A percentile compares a stretch with the other conserved stretches of the same genome.
phyloP scores from a whole-genome alignment of 2,797 vertebrate species.

The Intellagama lesueurii region DNA sequence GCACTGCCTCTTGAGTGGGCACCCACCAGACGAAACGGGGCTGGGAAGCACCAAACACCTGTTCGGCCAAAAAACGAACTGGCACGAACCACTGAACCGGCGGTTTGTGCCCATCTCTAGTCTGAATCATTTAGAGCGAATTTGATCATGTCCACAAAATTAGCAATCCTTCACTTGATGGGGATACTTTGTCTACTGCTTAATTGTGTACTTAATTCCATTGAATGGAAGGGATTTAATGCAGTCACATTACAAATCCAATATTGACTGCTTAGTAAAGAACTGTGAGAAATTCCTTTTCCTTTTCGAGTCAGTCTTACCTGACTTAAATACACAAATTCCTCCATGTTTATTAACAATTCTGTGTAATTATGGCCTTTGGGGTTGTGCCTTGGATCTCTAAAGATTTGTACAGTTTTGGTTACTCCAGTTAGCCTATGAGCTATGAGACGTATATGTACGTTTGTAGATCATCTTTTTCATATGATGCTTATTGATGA shows the following conservation, averaged over 20 bases:
- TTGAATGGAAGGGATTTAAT: not conserved
- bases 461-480: not conserved
- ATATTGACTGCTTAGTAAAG: not conserved
- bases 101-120: no score
- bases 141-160: not conserved
- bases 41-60: no score
- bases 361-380: not conserved
- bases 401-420: not conserved
- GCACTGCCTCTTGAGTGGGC: no score
- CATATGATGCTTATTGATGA: not conserved
- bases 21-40: no score
- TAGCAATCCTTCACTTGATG: not conserved
- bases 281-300: not conserved
- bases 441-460: rapidly evolving
- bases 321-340: not conserved
- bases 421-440: not conserved
- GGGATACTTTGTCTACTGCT: not conserved
- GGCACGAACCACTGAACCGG: no score
- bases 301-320: not conserved
- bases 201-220: no score
- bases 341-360: not conserved
- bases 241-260: no score
- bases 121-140: not conserved
- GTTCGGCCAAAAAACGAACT: no score
- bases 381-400: not conserved